phyloP scores from a whole-genome alignment of 2,113 vertebrate species.

The Oreamnos americanus region DNA sequence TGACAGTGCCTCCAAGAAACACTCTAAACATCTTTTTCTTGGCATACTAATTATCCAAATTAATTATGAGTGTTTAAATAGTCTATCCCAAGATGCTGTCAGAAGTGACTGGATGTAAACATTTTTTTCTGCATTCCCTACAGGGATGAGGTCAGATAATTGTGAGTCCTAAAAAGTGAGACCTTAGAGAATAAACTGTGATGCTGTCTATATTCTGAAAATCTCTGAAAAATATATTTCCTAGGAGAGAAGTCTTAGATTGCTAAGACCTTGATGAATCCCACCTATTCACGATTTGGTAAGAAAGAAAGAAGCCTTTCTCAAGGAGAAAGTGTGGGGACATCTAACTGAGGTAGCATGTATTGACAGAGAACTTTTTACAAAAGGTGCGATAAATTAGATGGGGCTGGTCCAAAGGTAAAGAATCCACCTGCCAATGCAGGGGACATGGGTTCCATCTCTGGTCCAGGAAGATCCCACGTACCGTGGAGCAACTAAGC shows the following conservation, averaged over 20 bases:
- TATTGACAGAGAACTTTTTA: not conserved
- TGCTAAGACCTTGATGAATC: not conserved
- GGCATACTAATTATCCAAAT: not conserved
- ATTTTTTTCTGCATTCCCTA: not conserved
- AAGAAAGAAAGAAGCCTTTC: not conserved
- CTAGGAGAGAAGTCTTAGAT: not conserved
- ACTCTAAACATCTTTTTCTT: not conserved
- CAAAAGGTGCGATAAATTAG: not conserved
- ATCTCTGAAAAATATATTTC: not conserved
- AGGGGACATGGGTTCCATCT: not conserved
- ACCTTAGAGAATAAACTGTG: not conserved
- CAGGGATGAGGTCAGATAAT: not conserved
- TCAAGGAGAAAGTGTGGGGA: not conserved
- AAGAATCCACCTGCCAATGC: not conserved
- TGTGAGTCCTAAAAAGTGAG: not conserved
- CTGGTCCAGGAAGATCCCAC: not conserved
- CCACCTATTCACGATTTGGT: not conserved
- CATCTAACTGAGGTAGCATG: not conserved
- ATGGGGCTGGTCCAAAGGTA: not conserved
- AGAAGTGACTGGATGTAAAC: not conserved
- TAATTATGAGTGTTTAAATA: not conserved
- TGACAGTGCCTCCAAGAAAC: not conserved
- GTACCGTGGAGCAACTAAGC: rapidly evolving
- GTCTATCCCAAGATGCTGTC: not conserved
- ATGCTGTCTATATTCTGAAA: not conserved